These are phyloP conservation scores for Trichomalopsis sarcophagae DNA, from an alignment of 1,140 invertebrate species.

Conservation along the genomic window DNA sequence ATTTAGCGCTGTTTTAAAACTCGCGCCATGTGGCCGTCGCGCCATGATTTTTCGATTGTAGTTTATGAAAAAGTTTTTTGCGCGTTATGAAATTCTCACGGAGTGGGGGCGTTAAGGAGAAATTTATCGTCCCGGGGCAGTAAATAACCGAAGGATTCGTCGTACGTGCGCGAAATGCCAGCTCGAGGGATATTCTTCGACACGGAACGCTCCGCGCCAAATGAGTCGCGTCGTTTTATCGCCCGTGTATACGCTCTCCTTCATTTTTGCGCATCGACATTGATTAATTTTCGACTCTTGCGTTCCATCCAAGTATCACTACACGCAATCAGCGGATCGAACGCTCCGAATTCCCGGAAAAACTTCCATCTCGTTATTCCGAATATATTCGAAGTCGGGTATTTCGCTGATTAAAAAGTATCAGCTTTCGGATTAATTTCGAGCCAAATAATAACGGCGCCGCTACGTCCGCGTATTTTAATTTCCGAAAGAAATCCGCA, in stretches of 20 bases:
- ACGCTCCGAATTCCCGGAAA: not conserved
- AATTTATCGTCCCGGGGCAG: constrained; percentile 6
- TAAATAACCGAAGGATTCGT: not conserved
- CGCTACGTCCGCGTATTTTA: too few species aligned
- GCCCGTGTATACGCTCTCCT: too few species aligned
- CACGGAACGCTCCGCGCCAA: not conserved
- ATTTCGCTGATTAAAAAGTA: not conserved
- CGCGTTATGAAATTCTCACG: constrained; percentile 45
- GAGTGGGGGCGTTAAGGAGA: constrained; percentile 8
- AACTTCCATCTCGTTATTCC: not conserved
- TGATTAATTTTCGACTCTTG: not conserved
- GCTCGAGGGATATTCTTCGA: not conserved
- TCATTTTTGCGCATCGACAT: too few species aligned
- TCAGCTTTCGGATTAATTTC: not conserved
- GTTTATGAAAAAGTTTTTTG: constrained; percentile 43
- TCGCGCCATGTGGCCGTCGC: constrained; percentile 31
- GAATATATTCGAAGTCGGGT: not conserved
- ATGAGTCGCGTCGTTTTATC: not conserved
- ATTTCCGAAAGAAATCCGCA: too few species aligned
- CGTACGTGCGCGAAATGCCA: not conserved
- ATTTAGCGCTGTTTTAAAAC: constrained; percentile 50
- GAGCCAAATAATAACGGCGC: too few species aligned
- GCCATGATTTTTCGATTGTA: constrained; percentile 16
- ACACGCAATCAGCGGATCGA: too few species aligned
- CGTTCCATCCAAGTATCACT: too few species aligned